These are phyloP conservation scores for Psittacula echo DNA, from an alignment of 2,797 vertebrate species.

Conservation along the genomic window DNA sequence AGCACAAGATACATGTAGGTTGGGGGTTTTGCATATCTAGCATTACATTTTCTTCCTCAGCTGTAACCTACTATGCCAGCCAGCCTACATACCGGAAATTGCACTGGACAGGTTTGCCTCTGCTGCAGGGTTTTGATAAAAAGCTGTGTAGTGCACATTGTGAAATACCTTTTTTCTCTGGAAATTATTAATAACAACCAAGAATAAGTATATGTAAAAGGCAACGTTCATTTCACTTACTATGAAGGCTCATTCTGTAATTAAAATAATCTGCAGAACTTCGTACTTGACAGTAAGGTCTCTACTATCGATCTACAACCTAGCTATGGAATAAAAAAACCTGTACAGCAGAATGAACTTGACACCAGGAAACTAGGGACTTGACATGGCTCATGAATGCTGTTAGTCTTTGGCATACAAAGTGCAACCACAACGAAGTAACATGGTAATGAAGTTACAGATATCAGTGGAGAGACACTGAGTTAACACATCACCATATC, in stretches of 20 bases:
- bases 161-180: not conserved
- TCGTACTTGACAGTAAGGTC: not conserved
- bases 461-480: not conserved
- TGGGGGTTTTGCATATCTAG: not conserved
- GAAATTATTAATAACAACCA: not conserved
- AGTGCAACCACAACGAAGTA: not conserved
- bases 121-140: not conserved
- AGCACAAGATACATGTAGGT: not conserved
- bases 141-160: not conserved
- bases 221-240: not conserved
- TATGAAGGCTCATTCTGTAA: not conserved
- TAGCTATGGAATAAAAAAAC: not conserved
- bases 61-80: not conserved
- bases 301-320: not conserved
- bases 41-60: not conserved
- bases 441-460: not conserved
- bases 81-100: not conserved
- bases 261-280: not conserved
- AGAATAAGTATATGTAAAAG: not conserved
- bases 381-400: too few relatives aligned
- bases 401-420: accelerated
- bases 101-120: not conserved
- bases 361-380: not conserved
- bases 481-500: not conserved
- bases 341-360: not conserved